A percentile compares a stretch with the other conserved stretches of the same genome.
Evolutionary conservation across 2,888 invertebrate genomes (phyloP).

Genomic region (Scaptomyza parva): DNA sequence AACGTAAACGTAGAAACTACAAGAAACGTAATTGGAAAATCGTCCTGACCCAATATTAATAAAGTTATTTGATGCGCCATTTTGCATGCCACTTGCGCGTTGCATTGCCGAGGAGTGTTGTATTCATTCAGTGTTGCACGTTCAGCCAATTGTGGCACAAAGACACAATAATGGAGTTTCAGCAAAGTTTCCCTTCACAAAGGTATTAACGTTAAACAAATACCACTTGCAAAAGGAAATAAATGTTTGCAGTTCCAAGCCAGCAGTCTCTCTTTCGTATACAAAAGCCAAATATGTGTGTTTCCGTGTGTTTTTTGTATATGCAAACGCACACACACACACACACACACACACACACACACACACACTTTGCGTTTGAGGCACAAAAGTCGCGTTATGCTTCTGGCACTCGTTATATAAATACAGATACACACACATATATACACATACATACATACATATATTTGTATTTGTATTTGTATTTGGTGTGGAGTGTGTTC

Average conservation of each 20-base stretch:
- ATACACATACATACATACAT: not conserved
- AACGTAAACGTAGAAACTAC: too few relatives aligned
- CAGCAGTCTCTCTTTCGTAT: not conserved
- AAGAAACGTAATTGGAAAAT: not conserved
- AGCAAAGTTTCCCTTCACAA: not conserved
- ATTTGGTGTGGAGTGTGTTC: not conserved
- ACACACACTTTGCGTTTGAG: not conserved
- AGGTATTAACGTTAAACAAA: not conserved
- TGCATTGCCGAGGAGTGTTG: too few relatives aligned
- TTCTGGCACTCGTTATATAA: slow-evolving; percentile 1
- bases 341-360: slow-evolving; percentile 1
- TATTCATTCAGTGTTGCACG: too few relatives aligned
- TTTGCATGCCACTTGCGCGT: too few relatives aligned
- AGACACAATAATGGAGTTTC: not conserved
- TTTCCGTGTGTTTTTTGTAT: not conserved
- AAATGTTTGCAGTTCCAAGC: not conserved
- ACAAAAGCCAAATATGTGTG: not conserved
- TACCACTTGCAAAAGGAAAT: not conserved
- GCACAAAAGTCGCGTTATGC: slow-evolving; percentile 13
- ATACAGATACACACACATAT: not conserved
- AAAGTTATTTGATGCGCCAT: not conserved
- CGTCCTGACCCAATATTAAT: not conserved
- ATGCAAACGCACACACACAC: not conserved
- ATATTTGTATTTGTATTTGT: not conserved
- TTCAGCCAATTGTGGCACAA: not conserved